Conservation (phyloP, 2,888 invertebrate species). For the Nymphalis urticae region DNA sequence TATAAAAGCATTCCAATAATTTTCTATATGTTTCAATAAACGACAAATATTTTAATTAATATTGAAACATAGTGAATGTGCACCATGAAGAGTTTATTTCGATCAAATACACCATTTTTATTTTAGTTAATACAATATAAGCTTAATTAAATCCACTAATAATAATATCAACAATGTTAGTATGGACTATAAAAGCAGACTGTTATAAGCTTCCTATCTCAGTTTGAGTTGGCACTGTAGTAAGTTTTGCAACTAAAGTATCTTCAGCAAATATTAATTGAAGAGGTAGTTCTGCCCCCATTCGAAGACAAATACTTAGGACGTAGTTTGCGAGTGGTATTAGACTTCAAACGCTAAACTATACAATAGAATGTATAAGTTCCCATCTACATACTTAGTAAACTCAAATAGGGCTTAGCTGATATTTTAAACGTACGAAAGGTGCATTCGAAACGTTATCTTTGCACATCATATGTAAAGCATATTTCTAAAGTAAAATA, state of each 20-base stretch:
- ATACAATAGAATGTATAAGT: constrained; percentile 32
- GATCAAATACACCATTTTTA: no score
- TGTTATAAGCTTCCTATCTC: constrained; percentile 17
- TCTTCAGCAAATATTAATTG: constrained; percentile 70
- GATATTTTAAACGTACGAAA: constrained; percentile 3
- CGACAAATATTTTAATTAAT: no score
- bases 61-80: no score
- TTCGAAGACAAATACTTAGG: constrained; percentile 36
- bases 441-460: not conserved
- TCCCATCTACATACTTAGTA: constrained; percentile 20
- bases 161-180: not conserved
- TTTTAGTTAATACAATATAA: no score
- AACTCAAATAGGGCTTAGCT: constrained; percentile 9
- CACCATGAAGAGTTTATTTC: no score
- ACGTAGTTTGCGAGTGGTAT: constrained; percentile 30
- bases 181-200: not conserved
- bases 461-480: no score
- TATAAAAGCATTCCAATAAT: no score
- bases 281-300: constrained; percentile 37
- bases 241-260: constrained; percentile 57
- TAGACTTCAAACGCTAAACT: constrained; percentile 26
- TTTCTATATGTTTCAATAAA: no score
- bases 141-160: not conserved
- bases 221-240: constrained; percentile 49
- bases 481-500: not conserved